These are phyloP conservation scores for Babyrousa celebensis DNA, from an alignment of 2,797 vertebrate genomes.

Conservation along the genomic window DNA sequence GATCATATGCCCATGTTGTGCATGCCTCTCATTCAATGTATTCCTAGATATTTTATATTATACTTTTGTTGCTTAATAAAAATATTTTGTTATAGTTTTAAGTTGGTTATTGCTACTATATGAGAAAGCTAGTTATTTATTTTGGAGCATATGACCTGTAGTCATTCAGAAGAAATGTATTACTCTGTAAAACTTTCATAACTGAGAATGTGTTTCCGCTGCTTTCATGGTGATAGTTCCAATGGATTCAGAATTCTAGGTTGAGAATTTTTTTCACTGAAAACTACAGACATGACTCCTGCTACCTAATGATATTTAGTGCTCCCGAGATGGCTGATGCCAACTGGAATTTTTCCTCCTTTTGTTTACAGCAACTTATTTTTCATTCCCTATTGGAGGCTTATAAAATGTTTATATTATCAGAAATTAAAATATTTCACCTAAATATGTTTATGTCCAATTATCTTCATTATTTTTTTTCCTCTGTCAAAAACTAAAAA, in stretches of 20 bases:
- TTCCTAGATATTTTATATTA: slow-evolving; percentile 12
- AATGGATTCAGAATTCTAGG: background rate
- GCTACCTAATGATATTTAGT: background rate
- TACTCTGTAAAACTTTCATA: background rate
- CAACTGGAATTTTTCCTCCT: background rate
- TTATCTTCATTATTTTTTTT: background rate
- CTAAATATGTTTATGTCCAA: background rate
- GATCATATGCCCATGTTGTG: background rate
- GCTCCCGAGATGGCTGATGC: background rate
- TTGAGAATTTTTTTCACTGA: slow-evolving; percentile 52
- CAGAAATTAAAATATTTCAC: slow-evolving; percentile 12
- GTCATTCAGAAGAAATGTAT: slow-evolving; percentile 30
- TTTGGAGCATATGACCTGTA: background rate
- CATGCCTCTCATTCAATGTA: background rate
- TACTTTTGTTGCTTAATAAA: background rate
- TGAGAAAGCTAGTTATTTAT: background rate
- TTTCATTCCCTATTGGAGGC: background rate
- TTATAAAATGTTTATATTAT: background rate
- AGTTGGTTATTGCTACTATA: background rate
- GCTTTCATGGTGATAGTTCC: slow-evolving; percentile 22
- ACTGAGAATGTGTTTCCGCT: slow-evolving; percentile 20
- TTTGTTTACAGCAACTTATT: background rate
- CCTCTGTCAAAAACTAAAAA: background rate
- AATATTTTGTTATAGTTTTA: slow-evolving; percentile 27
- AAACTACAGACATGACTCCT: background rate